A percentile compares a stretch with the other conserved stretches of the same genome.
Conservation (phyloP, 1,140 invertebrate genomes). For the Macrostomum lignano region DNA sequence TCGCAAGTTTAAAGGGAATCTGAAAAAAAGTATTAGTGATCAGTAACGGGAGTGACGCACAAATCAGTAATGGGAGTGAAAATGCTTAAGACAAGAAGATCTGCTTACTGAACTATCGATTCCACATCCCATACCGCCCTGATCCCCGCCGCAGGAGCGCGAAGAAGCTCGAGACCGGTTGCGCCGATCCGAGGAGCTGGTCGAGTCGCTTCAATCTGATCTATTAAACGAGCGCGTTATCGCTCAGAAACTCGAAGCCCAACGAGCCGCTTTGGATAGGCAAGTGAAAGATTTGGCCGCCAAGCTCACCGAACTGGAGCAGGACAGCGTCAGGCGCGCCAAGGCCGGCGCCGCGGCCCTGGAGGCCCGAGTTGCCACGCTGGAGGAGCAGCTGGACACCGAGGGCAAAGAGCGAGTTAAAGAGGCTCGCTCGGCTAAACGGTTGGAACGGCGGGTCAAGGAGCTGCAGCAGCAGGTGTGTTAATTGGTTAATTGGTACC, state of each 20-base stretch:
- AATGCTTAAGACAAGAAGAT: too few relatives aligned
- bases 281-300: constrained; percentile 3
- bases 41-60: too few relatives aligned
- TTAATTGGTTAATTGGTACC: too few relatives aligned
- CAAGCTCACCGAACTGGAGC: constrained; percentile 4
- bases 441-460: not conserved
- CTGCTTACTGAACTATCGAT: too few relatives aligned
- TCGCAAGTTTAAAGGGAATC: too few relatives aligned
- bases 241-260: too few relatives aligned
- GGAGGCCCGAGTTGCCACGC: constrained; percentile 1
- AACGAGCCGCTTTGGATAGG: too few relatives aligned
- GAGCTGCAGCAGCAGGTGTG: not conserved
- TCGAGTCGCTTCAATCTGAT: constrained; percentile 5
- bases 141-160: too few relatives aligned
- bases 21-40: too few relatives aligned
- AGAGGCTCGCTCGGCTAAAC: not conserved
- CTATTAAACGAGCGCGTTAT: constrained; percentile 3
- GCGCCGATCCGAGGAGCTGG: not conserved
- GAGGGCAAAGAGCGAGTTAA: constrained; percentile 2
- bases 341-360: constrained; percentile 3
- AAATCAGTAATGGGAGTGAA: too few relatives aligned
- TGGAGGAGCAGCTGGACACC: constrained; percentile 4
- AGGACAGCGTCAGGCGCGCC: not conserved
- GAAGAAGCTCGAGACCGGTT: too few relatives aligned
- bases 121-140: too few relatives aligned